A percentile compares a stretch with the other conserved stretches of the same genome.
These are phyloP conservation scores for Amphimallon solstitiale DNA, from an alignment of 2,888 invertebrate genomes.

Conservation along the genomic window DNA sequence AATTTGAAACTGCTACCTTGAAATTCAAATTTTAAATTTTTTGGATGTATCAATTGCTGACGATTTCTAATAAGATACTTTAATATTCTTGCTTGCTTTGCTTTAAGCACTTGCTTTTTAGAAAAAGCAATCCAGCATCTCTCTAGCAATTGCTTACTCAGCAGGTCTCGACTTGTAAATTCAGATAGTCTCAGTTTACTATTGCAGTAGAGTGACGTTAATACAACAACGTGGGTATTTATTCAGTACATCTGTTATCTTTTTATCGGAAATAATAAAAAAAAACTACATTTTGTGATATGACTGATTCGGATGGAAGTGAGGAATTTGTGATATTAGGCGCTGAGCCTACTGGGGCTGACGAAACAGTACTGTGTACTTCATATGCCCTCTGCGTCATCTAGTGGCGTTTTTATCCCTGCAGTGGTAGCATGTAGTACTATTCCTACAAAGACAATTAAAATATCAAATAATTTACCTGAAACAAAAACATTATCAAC, in stretches of 20 bases:
- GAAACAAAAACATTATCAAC: slow-evolving; percentile 17
- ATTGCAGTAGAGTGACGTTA: neutral
- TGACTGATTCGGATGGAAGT: slow-evolving; percentile 2
- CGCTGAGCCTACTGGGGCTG: slow-evolving; percentile 4
- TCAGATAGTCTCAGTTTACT: slow-evolving; percentile 1
- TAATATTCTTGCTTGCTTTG: too few relatives aligned
- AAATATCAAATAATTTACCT: slow-evolving; percentile 12
- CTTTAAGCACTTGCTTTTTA: too few relatives aligned
- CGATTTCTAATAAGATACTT: too few relatives aligned
- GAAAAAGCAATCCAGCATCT: neutral
- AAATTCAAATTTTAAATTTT: too few relatives aligned
- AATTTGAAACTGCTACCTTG: too few relatives aligned
- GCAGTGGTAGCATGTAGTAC: neutral
- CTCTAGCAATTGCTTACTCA: neutral
- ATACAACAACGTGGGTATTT: too few relatives aligned
- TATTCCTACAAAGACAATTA: slow-evolving; percentile 7
- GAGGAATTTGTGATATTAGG: slow-evolving; percentile 4
- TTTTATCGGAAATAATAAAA: neutral
- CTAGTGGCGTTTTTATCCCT: neutral
- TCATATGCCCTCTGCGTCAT: neutral
- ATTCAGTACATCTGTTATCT: neutral
- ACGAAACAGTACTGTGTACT: neutral
- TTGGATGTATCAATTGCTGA: too few relatives aligned
- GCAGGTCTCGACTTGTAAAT: slow-evolving; percentile 3
- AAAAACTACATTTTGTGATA: slow-evolving; percentile 1